Evolutionary conservation across 2,888 invertebrate species (phyloP), one percentile per base, ranked within the genome.

Genomic region (Synanthedon tipuliformis): DNA sequence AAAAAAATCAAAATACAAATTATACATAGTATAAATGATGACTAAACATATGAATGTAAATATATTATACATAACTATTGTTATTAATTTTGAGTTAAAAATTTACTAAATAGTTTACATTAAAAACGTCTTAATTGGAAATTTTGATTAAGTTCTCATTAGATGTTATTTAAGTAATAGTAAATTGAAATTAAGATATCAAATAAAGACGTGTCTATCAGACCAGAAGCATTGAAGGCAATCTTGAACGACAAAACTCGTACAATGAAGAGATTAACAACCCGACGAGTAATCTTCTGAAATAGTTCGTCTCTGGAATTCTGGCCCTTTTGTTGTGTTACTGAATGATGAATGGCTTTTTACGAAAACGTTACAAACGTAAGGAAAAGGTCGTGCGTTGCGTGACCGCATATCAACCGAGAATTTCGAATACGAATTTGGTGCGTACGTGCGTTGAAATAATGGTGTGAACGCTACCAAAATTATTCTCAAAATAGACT

Each of bases 391-490:
- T 71, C 76, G 76, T 75, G 74, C 63, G 62, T 64, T 59, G 64
- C 75, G 76, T 76, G 81, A 78, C 78, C 75, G 73, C 76, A 74
- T 72, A 71, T 77, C 74, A 73, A 73, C 63, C 69, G 74, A 67
- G 78, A 78, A 77, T 76, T 49, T 76, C 69, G 64, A 62, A 71
- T 68, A 69, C 74, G 72, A 78, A 13, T 80, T 78, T 70, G 68
- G 62, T 63, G 64, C 59, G 66, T 75, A 79, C 79, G 81, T 79
- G 82, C 81, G 73, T 81, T 73, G 78, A 81, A 75, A 75, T 66
- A 64, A 52, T 50, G 40, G 50, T 69, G 66, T 70, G 64, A 62
- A 63, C 66, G 69, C 68, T 23, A 23, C 73, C 64, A 66, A 71
- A 68, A 69, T 66, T 70, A 72, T 74, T 73, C 73, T 73, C 73